phyloP scores from a whole-genome alignment of 92 coral and sea anemone genomes.

The Heteractis magnifica region DNA sequence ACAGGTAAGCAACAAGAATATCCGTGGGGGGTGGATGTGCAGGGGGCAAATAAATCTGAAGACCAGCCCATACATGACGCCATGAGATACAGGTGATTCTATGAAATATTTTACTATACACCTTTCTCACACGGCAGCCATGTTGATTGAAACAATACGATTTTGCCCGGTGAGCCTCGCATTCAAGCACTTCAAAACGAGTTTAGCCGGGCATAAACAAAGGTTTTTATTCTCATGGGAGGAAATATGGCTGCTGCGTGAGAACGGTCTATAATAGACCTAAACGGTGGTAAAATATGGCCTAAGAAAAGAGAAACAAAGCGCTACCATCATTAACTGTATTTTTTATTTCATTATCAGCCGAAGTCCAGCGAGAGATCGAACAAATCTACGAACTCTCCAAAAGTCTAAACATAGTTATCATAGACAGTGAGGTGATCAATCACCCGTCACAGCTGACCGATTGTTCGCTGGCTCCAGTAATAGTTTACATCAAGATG shows the following conservation, averaged over 20 bases:
- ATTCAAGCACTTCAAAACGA: too few relatives aligned
- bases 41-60: background rate
- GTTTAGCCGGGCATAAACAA: too few relatives aligned
- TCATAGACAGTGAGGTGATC: conserved; percentile 91
- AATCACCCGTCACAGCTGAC: conserved; percentile 92
- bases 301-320: too few relatives aligned
- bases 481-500: conserved; percentile 87
- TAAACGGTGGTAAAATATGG: too few relatives aligned
- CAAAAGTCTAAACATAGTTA: conserved; percentile 77
- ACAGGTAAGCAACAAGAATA: conserved; percentile 48
- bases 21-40: background rate
- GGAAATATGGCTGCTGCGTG: too few relatives aligned
- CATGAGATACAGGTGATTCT: too few relatives aligned
- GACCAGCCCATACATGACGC: background rate
- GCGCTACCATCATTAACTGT: background rate
- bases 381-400: conserved; percentile 89
- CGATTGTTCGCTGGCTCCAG: conserved; percentile 96
- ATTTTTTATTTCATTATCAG: conserved; percentile 27
- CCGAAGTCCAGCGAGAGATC: conserved; percentile 90
- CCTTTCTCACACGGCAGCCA: too few relatives aligned
- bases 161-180: too few relatives aligned
- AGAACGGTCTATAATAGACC: too few relatives aligned
- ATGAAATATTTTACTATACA: too few relatives aligned
- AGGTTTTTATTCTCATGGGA: too few relatives aligned
- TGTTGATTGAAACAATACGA: too few relatives aligned